Conservation (phyloP, 2,888 invertebrate genomes). For the Aspidapion aeneum region DNA sequence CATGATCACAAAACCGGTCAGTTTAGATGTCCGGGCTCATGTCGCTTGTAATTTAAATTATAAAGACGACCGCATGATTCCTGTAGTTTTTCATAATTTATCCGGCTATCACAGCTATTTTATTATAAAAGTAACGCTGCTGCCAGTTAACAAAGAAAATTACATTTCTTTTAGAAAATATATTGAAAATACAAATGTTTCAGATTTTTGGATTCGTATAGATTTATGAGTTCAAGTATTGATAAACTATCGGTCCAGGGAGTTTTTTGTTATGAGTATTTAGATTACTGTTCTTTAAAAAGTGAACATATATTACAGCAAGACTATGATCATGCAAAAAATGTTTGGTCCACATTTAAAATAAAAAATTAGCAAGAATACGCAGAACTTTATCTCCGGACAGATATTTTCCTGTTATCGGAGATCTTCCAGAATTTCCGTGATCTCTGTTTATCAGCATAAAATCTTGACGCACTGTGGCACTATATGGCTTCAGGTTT, state of each 20-base stretch:
- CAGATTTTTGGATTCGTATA: constrained; percentile 28
- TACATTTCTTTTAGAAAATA: constrained; percentile 25
- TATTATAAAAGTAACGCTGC: constrained; percentile 23
- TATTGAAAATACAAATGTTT: constrained; percentile 17
- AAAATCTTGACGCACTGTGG: constrained; percentile 35
- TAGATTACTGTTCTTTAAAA: constrained; percentile 25
- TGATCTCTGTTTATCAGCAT: constrained; percentile 9
- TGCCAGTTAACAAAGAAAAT: constrained; percentile 26
- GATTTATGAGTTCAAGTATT: constrained; percentile 27
- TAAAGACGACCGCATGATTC: constrained; percentile 17
- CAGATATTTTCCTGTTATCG: constrained; percentile 16
- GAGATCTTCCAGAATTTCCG: constrained; percentile 24
- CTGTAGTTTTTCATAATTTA: constrained; percentile 32
- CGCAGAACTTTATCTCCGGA: constrained; percentile 25
- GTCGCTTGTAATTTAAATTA: no score
- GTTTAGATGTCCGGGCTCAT: no score
- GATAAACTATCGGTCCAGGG: constrained; percentile 31
- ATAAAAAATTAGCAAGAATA: constrained; percentile 32
- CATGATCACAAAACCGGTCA: no score
- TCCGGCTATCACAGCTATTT: constrained; percentile 30
- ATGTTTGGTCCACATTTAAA: constrained; percentile 33
- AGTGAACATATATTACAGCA: constrained; percentile 24
- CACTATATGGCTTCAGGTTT: constrained; percentile 39
- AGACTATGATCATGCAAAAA: constrained; percentile 35
- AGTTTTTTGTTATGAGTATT: constrained; percentile 37